Evolutionary conservation across 1,140 invertebrate species (phyloP).

Genomic region (Arctopsyche grandis): DNA sequence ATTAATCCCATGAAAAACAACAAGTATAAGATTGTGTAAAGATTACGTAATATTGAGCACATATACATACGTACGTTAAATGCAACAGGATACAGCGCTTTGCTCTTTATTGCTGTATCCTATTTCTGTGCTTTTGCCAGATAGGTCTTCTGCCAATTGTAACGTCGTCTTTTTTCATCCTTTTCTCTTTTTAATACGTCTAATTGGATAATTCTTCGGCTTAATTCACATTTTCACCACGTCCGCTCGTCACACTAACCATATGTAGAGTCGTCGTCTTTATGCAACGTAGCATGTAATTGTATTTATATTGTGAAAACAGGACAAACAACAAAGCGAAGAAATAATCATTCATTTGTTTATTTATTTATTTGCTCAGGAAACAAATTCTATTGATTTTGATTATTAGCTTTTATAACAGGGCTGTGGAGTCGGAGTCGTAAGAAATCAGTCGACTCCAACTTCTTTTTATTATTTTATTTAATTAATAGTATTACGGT

Average conservation of each 20-base stretch:
- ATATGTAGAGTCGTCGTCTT: not conserved
- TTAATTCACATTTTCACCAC: conserved; percentile 1
- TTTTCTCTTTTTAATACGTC: not conserved
- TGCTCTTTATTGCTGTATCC: not conserved
- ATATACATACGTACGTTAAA: too few species aligned
- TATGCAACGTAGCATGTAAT: not conserved
- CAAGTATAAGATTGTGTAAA: too few species aligned
- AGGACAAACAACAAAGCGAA: not conserved
- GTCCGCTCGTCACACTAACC: not conserved
- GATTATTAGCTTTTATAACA: too few species aligned
- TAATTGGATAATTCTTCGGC: not conserved
- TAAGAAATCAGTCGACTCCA: too few species aligned
- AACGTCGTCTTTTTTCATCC: not conserved
- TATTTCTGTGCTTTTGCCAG: not conserved
- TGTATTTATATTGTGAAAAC: not conserved
- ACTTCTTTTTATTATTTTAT: too few species aligned
- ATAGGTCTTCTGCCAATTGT: not conserved
- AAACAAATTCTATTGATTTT: too few species aligned
- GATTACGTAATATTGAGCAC: too few species aligned
- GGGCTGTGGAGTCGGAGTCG: too few species aligned
- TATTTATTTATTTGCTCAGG: not conserved
- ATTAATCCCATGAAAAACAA: too few species aligned
- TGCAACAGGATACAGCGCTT: not conserved
- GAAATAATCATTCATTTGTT: not conserved
- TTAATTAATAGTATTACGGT: too few species aligned